These are phyloP conservation scores for Drosophila tani DNA, from an alignment of 1,140 invertebrate genomes.

Conservation along the genomic window DNA sequence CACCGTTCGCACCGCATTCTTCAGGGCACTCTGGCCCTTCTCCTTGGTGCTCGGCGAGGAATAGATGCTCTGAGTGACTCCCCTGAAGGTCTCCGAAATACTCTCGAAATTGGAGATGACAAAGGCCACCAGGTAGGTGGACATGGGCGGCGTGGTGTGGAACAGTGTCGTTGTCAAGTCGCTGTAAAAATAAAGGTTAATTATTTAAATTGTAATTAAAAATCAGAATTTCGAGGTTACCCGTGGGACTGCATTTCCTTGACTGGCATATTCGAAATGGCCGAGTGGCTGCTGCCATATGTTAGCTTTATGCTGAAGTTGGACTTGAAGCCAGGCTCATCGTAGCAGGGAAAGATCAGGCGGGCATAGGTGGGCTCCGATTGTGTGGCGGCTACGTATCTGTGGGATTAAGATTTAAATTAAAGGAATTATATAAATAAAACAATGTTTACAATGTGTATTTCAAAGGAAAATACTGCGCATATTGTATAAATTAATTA, in stretches of 20 bases:
- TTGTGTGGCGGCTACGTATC: constrained; percentile 91
- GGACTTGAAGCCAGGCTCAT: constrained; percentile 94
- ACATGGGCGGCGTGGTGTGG: constrained; percentile 88
- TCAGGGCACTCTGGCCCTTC: constrained; percentile 87
- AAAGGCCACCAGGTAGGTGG: constrained; percentile 91
- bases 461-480: too few species aligned
- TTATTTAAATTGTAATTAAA: background rate
- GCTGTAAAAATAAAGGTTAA: constrained; percentile 23
- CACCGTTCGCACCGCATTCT: constrained; percentile 86
- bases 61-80: constrained; percentile 87
- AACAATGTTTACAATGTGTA: background rate
- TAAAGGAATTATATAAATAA: too few species aligned
- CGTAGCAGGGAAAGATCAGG: constrained; percentile 94
- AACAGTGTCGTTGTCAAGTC: constrained; percentile 84
- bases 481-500: too few species aligned
- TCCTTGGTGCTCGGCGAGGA: constrained; percentile 87
- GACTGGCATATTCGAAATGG: constrained; percentile 87
- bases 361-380: constrained; percentile 93
- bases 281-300: constrained; percentile 85
- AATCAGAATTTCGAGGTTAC: too few species aligned
- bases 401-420: constrained; percentile 62
- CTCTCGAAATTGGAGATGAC: constrained; percentile 89
- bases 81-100: constrained; percentile 64
- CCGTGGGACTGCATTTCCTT: constrained; percentile 39
- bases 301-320: constrained; percentile 88